These are phyloP conservation scores for Holacanthella duospinosa DNA, from an alignment of 2,888 invertebrate genomes.

Conservation along the genomic window DNA sequence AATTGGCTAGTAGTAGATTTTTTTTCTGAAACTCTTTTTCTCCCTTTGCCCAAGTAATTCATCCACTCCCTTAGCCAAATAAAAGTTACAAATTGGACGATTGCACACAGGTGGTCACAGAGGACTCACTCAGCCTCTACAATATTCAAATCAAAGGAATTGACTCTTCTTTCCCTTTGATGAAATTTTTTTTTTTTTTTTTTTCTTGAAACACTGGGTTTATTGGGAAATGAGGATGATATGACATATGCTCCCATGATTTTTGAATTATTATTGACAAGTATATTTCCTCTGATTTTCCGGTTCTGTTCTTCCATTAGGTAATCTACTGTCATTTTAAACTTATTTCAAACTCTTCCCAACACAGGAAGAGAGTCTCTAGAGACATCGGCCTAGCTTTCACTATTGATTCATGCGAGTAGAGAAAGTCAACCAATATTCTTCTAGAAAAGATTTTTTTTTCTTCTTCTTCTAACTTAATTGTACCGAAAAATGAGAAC, in stretches of 20 bases:
- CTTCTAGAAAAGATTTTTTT: no score
- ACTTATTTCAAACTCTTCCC: neutral
- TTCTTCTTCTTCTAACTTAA: no score
- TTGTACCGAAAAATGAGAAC: no score
- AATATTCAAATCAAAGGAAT: neutral
- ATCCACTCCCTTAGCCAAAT: neutral
- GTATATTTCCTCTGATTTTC: neutral
- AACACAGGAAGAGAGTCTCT: neutral
- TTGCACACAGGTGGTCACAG: neutral
- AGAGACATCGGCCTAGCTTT: neutral
- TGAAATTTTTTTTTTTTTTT: no score
- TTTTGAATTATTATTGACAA: no score
- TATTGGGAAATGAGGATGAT: neutral
- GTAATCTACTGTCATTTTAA: neutral
- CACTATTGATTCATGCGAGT: no score
- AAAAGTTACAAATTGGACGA: neutral
- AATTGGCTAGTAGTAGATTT: no score
- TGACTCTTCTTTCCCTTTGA: neutral
- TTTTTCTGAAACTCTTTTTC: no score
- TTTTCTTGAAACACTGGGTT: neutral
- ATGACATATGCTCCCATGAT: no score
- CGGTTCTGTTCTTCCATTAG: neutral
- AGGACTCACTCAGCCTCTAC: neutral
- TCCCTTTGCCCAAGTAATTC: neutral
- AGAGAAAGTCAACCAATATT: no score